Percentiles rank a stretch among this genome's conserved stretches.
Evolutionary conservation across 2,797 vertebrate genomes (phyloP).

Genomic region (Cyclura pinguis): DNA sequence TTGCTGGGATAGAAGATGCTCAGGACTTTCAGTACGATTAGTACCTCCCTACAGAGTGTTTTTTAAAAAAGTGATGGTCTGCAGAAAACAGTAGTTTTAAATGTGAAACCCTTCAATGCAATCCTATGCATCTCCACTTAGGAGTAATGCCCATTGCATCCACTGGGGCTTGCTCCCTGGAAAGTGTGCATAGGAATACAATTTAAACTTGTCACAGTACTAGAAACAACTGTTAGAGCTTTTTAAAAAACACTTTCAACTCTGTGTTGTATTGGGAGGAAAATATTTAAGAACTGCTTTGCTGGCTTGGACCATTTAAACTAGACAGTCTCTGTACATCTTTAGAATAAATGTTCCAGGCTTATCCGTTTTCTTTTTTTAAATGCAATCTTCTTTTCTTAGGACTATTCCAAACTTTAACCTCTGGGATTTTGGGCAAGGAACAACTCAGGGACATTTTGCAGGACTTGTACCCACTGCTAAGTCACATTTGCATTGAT

Average conservation of each 20-base stretch:
- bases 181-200: neutral
- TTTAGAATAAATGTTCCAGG: no score
- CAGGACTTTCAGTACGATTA: neutral
- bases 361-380: neutral
- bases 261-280: neutral
- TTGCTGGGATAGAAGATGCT: neutral
- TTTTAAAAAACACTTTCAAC: neutral
- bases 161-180: no score
- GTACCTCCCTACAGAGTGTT: neutral
- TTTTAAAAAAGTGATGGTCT: neutral
- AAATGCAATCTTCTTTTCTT: neutral
- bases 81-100: neutral
- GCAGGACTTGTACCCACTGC: neutral
- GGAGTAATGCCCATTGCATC: neutral
- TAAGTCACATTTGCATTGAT: neutral
- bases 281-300: neutral
- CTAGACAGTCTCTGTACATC: neutral
- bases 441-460: neutral
- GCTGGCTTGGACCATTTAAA: neutral
- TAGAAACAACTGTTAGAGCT: neutral
- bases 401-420: slow-evolving; percentile 9
- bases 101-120: neutral
- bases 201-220: neutral
- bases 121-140: neutral
- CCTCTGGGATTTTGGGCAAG: neutral